A percentile compares a stretch with the other conserved stretches of the same genome.
Conservation (phyloP, 2,888 invertebrate genomes). For the Biston betularia region DNA sequence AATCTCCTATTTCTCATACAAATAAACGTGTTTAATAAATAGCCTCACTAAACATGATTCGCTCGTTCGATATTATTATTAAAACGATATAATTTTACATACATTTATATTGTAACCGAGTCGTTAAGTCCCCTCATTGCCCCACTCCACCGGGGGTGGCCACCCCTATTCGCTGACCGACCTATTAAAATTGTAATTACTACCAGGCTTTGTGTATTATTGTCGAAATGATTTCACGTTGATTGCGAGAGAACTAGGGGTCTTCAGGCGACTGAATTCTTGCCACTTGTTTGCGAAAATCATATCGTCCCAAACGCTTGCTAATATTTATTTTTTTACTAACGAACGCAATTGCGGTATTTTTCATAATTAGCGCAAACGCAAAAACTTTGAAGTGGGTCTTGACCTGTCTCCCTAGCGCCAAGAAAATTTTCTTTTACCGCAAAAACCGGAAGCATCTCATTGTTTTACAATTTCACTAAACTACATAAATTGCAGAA, state of each 20-base stretch:
- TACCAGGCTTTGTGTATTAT: constrained; percentile 73
- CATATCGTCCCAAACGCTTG: neutral
- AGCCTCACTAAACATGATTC: constrained; percentile 48
- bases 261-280: constrained; percentile 24
- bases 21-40: constrained; percentile 44
- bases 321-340: neutral
- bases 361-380: neutral
- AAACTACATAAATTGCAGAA: constrained; percentile 44
- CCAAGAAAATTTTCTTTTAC: constrained; percentile 35
- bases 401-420: constrained; percentile 2
- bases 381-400: constrained; percentile 4
- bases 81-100: constrained; percentile 71
- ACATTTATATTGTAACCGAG: constrained; percentile 66
- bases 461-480: constrained; percentile 37
- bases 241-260: constrained; percentile 56
- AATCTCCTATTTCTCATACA: constrained; percentile 18
- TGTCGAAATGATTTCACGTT: constrained; percentile 72
- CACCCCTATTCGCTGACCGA: constrained; percentile 68
- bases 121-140: constrained; percentile 52
- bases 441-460: constrained; percentile 36
- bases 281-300: neutral
- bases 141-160: constrained; percentile 35
- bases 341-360: constrained; percentile 5
- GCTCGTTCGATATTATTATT: constrained; percentile 63
- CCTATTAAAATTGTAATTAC: constrained; percentile 83